phyloP scores from a whole-genome alignment of 30 jellyfish, hydroid and myxozoan species.

The Pelagia noctiluca region DNA sequence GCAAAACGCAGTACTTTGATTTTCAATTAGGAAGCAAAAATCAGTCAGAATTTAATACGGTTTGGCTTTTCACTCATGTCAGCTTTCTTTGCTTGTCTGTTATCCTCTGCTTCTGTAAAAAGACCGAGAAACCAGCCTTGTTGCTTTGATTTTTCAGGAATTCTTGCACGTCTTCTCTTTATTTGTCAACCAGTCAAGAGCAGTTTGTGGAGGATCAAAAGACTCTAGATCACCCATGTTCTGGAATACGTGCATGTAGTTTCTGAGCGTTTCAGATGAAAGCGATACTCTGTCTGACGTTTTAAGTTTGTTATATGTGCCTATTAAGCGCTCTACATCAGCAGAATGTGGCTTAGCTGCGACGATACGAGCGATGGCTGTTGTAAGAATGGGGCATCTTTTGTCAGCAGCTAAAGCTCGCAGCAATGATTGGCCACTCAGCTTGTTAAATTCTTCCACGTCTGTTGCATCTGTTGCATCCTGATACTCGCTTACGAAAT shows the following conservation, averaged over 20 bases:
- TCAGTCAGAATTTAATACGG: too few species aligned
- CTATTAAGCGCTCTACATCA: conserved; percentile 51
- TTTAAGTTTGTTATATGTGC: conserved; percentile 36
- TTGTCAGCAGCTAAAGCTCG: conserved; percentile 14
- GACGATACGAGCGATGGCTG: conserved; percentile 38
- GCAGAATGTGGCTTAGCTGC: conserved; percentile 68
- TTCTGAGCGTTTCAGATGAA: not conserved
- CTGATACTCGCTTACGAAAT: conserved; percentile 10
- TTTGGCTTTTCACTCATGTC: too few species aligned
- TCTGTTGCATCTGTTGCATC: conserved; percentile 41
- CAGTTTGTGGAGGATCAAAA: conserved; percentile 44
- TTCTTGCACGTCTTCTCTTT: conserved; percentile 2
- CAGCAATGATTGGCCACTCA: conserved; percentile 9
- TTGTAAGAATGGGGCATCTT: conserved; percentile 7
- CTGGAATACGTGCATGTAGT: conserved; percentile 9
- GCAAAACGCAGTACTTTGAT: too few species aligned
- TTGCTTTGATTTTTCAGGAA: conserved; percentile 8
- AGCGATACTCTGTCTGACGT: conserved; percentile 38
- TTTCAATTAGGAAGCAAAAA: too few species aligned
- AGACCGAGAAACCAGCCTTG: too few species aligned
- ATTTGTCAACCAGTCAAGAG: conserved; percentile 38
- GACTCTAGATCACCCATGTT: conserved; percentile 24
- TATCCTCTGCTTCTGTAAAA: too few species aligned
- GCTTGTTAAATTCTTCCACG: not conserved
- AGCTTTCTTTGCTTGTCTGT: too few species aligned